phyloP scores from a whole-genome alignment of 2,113 vertebrate genomes.

The Monarcha castaneiventris region DNA sequence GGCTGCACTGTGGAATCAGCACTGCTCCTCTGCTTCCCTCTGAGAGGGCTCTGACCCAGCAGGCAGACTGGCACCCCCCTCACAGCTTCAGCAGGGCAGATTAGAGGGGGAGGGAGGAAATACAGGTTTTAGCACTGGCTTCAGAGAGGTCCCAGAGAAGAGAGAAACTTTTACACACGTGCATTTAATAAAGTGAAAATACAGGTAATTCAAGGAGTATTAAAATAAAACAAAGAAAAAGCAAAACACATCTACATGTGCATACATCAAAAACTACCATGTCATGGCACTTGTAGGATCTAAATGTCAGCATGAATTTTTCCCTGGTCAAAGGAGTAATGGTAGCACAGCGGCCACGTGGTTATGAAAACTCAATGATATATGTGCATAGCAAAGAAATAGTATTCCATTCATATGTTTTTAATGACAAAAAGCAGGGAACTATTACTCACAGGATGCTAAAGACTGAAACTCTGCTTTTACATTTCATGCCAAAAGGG shows the following conservation, averaged over 20 bases:
- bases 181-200: not conserved
- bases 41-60: not conserved
- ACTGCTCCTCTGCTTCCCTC: not conserved
- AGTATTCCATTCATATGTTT: not conserved
- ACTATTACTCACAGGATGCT: not conserved
- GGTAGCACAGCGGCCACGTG: not conserved
- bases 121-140: not conserved
- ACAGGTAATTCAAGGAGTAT: not conserved
- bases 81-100: not conserved
- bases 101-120: not conserved
- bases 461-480: not conserved
- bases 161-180: not conserved
- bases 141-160: not conserved
- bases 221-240: not conserved
- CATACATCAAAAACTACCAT: not conserved
- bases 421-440: not conserved
- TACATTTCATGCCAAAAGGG: not conserved
- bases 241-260: not conserved
- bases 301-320: not conserved
- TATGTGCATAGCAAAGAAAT: not conserved
- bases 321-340: not conserved
- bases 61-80: not conserved
- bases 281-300: not conserved
- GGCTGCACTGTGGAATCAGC: fast-evolving
- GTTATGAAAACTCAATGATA: not conserved